A percentile compares a stretch with the other conserved stretches of the same genome.
Conservation (phyloP, 2,797 vertebrate genomes). For the Myioborus miniatus region DNA sequence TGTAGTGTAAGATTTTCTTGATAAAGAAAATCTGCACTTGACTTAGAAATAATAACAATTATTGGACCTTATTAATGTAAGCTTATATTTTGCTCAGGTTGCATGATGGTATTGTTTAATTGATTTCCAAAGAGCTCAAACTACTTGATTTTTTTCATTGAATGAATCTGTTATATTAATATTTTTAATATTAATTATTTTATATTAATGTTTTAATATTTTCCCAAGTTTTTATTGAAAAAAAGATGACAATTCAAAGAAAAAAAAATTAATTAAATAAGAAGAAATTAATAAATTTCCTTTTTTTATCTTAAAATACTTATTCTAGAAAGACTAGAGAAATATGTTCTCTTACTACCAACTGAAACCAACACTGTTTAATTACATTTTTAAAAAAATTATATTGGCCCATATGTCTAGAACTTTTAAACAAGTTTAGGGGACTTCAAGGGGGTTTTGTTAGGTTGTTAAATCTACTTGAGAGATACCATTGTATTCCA, state of each 20-base stretch:
- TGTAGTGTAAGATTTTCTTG: background rate
- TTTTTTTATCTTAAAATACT: background rate
- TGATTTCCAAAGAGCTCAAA: background rate
- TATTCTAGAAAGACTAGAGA: background rate
- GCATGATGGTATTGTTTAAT: background rate
- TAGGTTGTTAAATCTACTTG: background rate
- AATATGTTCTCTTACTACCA: background rate
- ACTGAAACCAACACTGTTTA: background rate
- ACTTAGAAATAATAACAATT: background rate
- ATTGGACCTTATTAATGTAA: background rate
- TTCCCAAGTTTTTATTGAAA: background rate
- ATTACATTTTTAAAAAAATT: background rate
- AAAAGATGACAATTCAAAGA: background rate
- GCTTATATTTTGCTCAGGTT: background rate
- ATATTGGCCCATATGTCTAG: fast-evolving
- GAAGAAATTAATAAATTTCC: background rate
- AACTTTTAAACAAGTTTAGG: background rate
- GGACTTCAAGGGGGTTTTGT: fast-evolving
- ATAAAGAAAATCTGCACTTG: background rate
- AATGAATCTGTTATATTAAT: background rate
- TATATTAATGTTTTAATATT: too few species aligned
- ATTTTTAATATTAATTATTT: too few species aligned
- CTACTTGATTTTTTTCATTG: background rate
- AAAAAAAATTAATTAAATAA: background rate
- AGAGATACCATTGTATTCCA: background rate